A percentile compares a stretch with the other conserved stretches of the same genome.
Conservation (phyloP, 1,140 invertebrate species). For the Lepeophtheirus salmonis region DNA sequence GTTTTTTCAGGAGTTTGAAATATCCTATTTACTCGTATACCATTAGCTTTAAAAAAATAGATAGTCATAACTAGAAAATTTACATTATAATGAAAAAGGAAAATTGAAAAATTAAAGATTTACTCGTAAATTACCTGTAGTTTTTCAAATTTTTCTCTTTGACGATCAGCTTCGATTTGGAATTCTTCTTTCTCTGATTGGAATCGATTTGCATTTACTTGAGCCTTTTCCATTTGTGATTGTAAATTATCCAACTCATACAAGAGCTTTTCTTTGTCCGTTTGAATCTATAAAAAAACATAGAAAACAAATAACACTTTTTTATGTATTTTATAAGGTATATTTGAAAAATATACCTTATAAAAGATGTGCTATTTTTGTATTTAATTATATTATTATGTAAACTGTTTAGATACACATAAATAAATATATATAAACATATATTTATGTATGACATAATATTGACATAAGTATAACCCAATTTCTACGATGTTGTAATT, state of each 20-base stretch:
- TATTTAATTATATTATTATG: too few species aligned
- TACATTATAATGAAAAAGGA: neutral
- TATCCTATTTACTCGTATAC: too few species aligned
- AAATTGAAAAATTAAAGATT: neutral
- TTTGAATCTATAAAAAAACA: conserved; percentile 43
- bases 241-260: conserved; percentile 75
- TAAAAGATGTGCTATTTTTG: too few species aligned
- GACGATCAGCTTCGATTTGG: conserved; percentile 58
- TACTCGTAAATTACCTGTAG: conserved; percentile 44
- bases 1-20: too few species aligned
- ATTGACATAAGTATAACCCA: too few species aligned
- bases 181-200: conserved; percentile 72
- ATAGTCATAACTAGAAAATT: neutral
- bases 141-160: conserved; percentile 72
- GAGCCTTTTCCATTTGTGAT: conserved; percentile 67
- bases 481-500: too few species aligned
- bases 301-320: too few species aligned
- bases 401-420: too few species aligned
- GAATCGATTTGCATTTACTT: conserved; percentile 54
- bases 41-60: neutral
- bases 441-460: too few species aligned
- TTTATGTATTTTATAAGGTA: too few species aligned
- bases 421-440: too few species aligned
- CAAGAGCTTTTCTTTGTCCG: conserved; percentile 67
- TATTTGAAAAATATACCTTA: too few species aligned